Conservation (phyloP, 53 echinoderm and acorn worm genomes). For the Stichopus horrens region DNA sequence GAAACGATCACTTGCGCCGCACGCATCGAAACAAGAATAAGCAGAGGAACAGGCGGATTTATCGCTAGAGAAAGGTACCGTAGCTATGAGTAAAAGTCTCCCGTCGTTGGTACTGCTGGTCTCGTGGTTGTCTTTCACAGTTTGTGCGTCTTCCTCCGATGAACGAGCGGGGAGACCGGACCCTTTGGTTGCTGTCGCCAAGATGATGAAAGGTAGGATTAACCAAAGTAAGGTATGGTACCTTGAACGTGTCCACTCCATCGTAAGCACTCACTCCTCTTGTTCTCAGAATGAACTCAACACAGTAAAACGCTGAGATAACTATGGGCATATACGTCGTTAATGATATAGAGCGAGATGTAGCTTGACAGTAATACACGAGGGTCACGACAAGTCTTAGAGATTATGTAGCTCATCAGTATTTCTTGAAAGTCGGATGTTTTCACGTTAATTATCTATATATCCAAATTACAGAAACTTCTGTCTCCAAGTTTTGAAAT, state of each 20-base stretch:
- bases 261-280: neutral
- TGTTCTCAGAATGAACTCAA: too few relatives aligned
- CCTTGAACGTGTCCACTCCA: neutral
- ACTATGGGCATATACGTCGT: too few relatives aligned
- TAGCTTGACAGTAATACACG: too few relatives aligned
- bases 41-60: conserved; percentile 19
- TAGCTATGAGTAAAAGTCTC: neutral
- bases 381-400: too few relatives aligned
- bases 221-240: neutral
- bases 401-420: too few relatives aligned
- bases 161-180: neutral
- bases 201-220: neutral
- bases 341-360: too few relatives aligned
- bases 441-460: too few relatives aligned
- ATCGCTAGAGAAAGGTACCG: neutral
- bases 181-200: neutral
- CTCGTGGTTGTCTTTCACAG: neutral
- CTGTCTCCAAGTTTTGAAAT: too few relatives aligned
- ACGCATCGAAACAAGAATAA: conserved; percentile 15
- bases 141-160: neutral
- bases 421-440: too few relatives aligned
- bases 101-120: neutral
- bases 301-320: too few relatives aligned
- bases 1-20: neutral
- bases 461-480: too few relatives aligned